Percentiles rank a stretch among this genome's conserved stretches.
Evolutionary conservation across 2,888 invertebrate species (phyloP).

Genomic region (Actias luna): DNA sequence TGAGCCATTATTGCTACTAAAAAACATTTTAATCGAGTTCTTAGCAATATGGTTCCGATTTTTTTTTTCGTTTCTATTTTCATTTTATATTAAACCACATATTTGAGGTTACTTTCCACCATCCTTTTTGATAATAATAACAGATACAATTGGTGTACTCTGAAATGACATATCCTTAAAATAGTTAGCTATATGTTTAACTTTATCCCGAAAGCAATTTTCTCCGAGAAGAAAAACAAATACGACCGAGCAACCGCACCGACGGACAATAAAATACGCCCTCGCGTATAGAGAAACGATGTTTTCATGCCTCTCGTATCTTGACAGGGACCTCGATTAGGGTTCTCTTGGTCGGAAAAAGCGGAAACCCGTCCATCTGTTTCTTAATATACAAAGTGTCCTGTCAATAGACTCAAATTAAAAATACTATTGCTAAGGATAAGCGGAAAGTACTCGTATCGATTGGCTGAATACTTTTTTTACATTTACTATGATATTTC

Average conservation of each 20-base stretch:
- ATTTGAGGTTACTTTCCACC: too few relatives aligned
- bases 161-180: neutral
- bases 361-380: neutral
- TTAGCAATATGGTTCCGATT: too few relatives aligned
- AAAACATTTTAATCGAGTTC: too few relatives aligned
- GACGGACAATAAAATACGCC: neutral
- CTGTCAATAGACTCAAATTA: neutral
- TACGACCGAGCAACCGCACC: neutral
- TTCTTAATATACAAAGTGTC: neutral
- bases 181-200: neutral
- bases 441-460: too few relatives aligned
- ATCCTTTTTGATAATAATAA: neutral
- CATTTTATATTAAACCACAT: too few relatives aligned
- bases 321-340: neutral
- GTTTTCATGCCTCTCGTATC: constrained; percentile 10
- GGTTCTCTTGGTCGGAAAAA: neutral
- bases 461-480: too few relatives aligned
- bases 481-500: too few relatives aligned
- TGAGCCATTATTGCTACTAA: too few relatives aligned
- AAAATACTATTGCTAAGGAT: too few relatives aligned
- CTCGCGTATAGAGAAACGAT: neutral
- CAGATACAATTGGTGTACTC: neutral
- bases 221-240: constrained; percentile 2
- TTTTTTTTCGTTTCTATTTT: too few relatives aligned
- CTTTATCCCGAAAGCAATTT: neutral